Base-by-base conservation (phyloP, 2,888 invertebrate genomes). In the Chloroclystis v-ata region DNA sequence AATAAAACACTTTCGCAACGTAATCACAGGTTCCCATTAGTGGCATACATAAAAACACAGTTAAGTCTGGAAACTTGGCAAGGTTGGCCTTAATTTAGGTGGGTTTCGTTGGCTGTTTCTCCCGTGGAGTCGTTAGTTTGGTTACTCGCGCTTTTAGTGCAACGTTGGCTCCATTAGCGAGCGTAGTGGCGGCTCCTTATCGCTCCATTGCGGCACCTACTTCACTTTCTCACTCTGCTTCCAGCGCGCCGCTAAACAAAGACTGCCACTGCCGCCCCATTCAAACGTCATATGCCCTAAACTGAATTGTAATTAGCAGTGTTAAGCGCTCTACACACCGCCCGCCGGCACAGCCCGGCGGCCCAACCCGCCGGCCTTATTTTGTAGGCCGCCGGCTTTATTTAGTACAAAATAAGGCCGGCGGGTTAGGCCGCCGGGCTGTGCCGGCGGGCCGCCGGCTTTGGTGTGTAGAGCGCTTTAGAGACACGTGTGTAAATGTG, bases 51-150 rank as follows among this genome's bases (percentile, higher is more conserved):
- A 61, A 65, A 61, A 64, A 54, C 46, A 37, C 53, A 54, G 58
- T 47, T 28, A 57, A 60, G 61, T 57, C 41, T 56, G 52, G 53
- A 52, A 51, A 54, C 52, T 59, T 51, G 59, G 52, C 57, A 59
- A 49, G 55, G 59, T 66, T 67, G 59, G 57, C 58, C 61, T 65
- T 61, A 71, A 72, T 69, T 72, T 59, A 61, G 59, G 52, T 52
- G 49, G 40, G 62, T 60, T 46, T 54, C 53, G 51, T 65, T 60
- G 62, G 66, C 70, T 72, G 75, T 77, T 72, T 68, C 66, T 64
- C 59, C 20, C 20, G 20, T 20, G 20, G 20, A 68, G 68, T 78
- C 72, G 71, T 76, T 74, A 73, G 69, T 69, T 70, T 57, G 61
- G 66, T 67, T 68, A 69, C 66, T 72, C 58, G 61, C 63, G 61